phyloP scores from a whole-genome alignment of 2,888 invertebrate species.

The Drosophila trichaetosa region DNA sequence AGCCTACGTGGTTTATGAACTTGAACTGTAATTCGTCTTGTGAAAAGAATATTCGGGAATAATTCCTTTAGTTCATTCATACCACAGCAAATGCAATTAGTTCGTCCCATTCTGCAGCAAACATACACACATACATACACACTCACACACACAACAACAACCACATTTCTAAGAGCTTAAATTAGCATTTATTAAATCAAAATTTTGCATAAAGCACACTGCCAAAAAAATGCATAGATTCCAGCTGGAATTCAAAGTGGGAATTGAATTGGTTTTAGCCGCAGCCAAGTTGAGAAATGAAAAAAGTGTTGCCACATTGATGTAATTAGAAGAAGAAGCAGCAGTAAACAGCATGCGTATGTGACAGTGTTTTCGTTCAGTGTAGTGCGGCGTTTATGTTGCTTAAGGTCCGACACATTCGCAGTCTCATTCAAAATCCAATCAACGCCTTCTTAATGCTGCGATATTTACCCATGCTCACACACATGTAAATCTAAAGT shows the following conservation, averaged over 20 bases:
- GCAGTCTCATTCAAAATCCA: conserved; percentile 64
- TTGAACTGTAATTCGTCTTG: conserved; percentile 36
- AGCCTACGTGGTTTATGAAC: conserved; percentile 25
- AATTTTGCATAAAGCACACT: conserved; percentile 14
- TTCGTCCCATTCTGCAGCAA: neutral
- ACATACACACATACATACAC: neutral
- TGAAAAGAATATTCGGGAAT: conserved; percentile 15
- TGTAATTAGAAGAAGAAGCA: neutral
- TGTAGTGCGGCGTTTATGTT: conserved; percentile 35
- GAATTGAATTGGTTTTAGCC: neutral
- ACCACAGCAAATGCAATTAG: conserved; percentile 15
- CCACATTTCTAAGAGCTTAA: conserved; percentile 15
- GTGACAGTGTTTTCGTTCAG: conserved; percentile 13
- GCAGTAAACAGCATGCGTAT: neutral
- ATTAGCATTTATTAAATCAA: conserved; percentile 36
- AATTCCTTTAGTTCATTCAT: conserved; percentile 21
- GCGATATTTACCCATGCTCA: conserved; percentile 35
- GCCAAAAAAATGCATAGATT: neutral
- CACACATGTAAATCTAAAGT: neutral
- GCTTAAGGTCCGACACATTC: conserved; percentile 36
- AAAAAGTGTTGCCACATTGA: neutral
- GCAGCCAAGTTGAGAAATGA: neutral
- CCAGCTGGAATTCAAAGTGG: neutral
- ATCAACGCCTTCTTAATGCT: conserved; percentile 62
- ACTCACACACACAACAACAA: neutral